Conservation (phyloP, 35 echinoderm and acorn worm genomes). For the Stichopus chloronotus region DNA sequence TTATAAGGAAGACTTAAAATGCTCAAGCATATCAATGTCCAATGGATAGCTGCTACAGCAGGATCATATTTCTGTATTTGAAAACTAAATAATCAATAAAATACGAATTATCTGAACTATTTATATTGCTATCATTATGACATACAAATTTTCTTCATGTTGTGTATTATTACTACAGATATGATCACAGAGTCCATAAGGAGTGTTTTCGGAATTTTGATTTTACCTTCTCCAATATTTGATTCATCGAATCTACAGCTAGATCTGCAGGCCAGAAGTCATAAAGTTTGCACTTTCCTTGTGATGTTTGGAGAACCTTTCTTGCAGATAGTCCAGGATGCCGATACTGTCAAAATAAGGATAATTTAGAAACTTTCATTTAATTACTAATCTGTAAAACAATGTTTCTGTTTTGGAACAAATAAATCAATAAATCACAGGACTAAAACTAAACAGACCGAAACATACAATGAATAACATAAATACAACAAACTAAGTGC, state of each 20-base stretch:
- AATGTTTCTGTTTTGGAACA: neutral
- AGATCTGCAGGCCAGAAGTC: neutral
- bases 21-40: no score
- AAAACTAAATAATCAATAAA: no score
- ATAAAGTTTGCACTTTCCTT: slow-evolving; percentile 12
- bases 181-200: no score
- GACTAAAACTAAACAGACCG: neutral
- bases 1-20: no score
- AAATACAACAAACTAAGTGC: neutral
- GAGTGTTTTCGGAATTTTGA: no score
- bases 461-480: neutral
- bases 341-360: neutral
- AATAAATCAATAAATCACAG: neutral
- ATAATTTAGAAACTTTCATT: neutral
- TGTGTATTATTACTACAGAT: no score
- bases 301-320: neutral
- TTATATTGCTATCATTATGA: no score
- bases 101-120: no score
- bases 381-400: neutral
- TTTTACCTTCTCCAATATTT: slow-evolving; percentile 20
- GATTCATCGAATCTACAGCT: neutral
- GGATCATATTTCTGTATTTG: no score
- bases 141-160: no score
- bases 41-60: no score
- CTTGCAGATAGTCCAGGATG: slow-evolving; percentile 33